phyloP scores from a whole-genome alignment of 2,888 invertebrate species.

The Stegana nigrithorax region DNA sequence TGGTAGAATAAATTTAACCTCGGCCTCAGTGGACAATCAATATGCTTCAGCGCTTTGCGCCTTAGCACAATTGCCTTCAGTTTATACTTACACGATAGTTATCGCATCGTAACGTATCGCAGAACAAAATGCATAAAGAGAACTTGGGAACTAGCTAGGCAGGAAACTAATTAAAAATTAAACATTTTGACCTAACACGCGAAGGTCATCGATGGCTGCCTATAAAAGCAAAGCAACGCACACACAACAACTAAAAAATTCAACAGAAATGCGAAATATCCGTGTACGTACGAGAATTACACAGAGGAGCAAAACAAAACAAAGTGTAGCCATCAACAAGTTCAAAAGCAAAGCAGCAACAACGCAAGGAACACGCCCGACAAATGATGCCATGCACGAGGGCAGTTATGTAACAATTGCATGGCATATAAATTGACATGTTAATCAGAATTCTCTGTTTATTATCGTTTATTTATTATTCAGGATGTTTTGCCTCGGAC shows the following conservation, averaged over 20 bases:
- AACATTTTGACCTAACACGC: conserved; percentile 49
- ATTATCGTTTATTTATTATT: too few relatives aligned
- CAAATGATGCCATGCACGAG: too few relatives aligned
- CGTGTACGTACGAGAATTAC: not conserved
- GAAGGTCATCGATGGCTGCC: conserved; percentile 49
- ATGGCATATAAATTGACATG: too few relatives aligned
- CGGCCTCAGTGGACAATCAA: conserved; percentile 49
- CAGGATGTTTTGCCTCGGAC: too few relatives aligned
- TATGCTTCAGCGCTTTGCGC: conserved; percentile 21
- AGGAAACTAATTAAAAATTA: conserved; percentile 57
- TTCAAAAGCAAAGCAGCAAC: too few relatives aligned
- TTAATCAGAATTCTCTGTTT: too few relatives aligned
- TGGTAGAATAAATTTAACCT: conserved; percentile 57
- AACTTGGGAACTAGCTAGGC: not conserved
- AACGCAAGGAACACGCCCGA: too few relatives aligned
- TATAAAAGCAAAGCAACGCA: conserved; percentile 6
- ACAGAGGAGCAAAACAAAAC: not conserved
- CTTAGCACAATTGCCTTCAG: conserved; percentile 21
- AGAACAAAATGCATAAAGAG: not conserved
- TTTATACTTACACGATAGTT: not conserved
- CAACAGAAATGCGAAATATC: not conserved
- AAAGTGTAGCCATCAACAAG: conserved; percentile 1
- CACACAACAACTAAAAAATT: conserved; percentile 9
- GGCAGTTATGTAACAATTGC: too few relatives aligned
- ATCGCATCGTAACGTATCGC: not conserved